phyloP scores from a whole-genome alignment of 2,113 vertebrate species.

The Charina bottae region DNA sequence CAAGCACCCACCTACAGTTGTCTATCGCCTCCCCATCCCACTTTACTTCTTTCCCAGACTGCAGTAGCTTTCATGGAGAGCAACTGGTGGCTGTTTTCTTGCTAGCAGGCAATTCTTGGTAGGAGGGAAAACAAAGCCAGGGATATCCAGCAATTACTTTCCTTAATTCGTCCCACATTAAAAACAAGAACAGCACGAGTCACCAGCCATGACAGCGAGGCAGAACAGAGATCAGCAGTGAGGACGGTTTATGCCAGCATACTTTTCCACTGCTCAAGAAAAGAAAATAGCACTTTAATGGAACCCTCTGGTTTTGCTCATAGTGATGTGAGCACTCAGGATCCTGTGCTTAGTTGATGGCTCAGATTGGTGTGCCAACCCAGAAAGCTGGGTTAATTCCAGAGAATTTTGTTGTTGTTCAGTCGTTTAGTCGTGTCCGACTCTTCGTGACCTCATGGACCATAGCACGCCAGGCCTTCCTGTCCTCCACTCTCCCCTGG shows the following conservation, averaged over 20 bases:
- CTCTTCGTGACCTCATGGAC: too few relatives aligned
- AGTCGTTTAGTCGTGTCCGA: too few relatives aligned
- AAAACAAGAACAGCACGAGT: background rate
- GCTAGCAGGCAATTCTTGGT: background rate
- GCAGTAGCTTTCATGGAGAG: background rate
- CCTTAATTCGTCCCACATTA: background rate
- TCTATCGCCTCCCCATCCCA: background rate
- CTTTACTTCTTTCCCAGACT: background rate
- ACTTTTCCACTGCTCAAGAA: background rate
- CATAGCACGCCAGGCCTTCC: too few relatives aligned
- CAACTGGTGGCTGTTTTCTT: background rate
- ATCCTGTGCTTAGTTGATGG: background rate
- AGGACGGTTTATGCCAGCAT: background rate
- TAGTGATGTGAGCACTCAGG: background rate
- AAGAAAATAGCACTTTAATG: background rate
- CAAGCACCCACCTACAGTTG: background rate
- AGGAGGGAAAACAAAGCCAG: background rate
- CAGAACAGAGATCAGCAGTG: background rate
- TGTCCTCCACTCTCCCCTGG: too few relatives aligned
- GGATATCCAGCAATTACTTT: background rate
- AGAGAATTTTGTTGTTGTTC: too few relatives aligned
- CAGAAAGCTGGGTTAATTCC: background rate
- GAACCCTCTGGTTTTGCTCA: background rate
- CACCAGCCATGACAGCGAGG: background rate
- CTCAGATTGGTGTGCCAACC: background rate